Evolutionary conservation across 2,113 vertebrate species (phyloP), one percentile per base, ranked within the genome.

Genomic region (Percina caprodes): DNA sequence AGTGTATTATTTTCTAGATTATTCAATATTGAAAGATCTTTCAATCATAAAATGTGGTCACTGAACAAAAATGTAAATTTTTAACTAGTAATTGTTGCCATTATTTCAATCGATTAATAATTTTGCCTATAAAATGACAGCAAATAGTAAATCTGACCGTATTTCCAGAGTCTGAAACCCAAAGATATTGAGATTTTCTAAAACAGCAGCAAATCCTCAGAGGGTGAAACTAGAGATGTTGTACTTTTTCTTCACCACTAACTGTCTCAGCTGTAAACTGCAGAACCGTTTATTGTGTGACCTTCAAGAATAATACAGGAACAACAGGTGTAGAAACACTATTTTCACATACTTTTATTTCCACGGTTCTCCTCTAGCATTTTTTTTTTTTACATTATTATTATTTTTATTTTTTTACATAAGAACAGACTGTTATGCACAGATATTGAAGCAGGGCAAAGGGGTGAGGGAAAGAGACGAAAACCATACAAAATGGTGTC

Each of bases 391-490:
- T 76, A 88, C 83, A 88, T 88, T 75, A 72, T 89, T 86, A 68
- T 79, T 87, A 21, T 46, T 59, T 76, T 30, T 30, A 30, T 95
- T 95, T 96, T 96, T 97, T 97, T 96, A 97, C 97, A 97, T 97
- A 98, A 99, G 97, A 99, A 99, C 98, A 97, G 97, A 98, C 96
- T 96, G 97, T 97, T 94, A 96, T 97, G 99, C 97, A 99, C 96
- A 97, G 96, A 98, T 97, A 98, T 73, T 94, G 93, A 95, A 95
- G 94, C 91, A 24, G 89, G 92, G 88, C 56, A 74, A 76, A 76
- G 88, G 84, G 80, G 80, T 86, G 86, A 88, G 55, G 86, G 74
- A 84, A 81, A 79, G 96, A 94, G 95, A 96, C 95, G 66, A 91
- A 94, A 93, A 96, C 96, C 96, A 96, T 98, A 99, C 96, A 98